phyloP scores from a whole-genome alignment of 2,888 invertebrate species.

The Cremastinae sp. region DNA sequence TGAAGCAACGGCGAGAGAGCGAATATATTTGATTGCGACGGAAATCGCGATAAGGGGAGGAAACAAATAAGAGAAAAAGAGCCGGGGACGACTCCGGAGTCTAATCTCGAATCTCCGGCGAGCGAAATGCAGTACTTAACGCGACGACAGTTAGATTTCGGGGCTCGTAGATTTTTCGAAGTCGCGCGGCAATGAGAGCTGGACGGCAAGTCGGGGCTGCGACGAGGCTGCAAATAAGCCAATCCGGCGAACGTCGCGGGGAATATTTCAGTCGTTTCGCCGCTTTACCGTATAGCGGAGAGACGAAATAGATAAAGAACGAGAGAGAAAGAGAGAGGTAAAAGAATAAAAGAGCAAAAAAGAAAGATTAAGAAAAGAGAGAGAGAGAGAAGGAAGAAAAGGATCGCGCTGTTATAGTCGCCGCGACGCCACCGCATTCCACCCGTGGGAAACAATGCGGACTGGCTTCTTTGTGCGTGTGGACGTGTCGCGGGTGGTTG shows the following conservation, averaged over 20 bases:
- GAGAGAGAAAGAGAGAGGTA: slow-evolving; percentile 51
- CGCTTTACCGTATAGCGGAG: slow-evolving; percentile 42
- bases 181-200: slow-evolving; percentile 50
- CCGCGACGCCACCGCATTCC: slow-evolving; percentile 72
- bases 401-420: slow-evolving; percentile 67
- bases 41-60: no score
- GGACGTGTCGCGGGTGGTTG: slow-evolving; percentile 72
- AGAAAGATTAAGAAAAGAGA: slow-evolving; percentile 18
- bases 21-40: no score
- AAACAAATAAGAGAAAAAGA: slow-evolving; percentile 43
- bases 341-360: slow-evolving; percentile 25
- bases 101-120: slow-evolving; percentile 72
- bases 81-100: slow-evolving; percentile 14
- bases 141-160: slow-evolving; percentile 70
- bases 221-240: slow-evolving; percentile 62
- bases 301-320: slow-evolving; percentile 42
- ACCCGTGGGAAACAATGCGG: slow-evolving; percentile 79
- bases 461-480: slow-evolving; percentile 75
- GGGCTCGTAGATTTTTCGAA: slow-evolving; percentile 64
- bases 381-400: slow-evolving; percentile 45
- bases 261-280: slow-evolving; percentile 68
- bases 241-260: slow-evolving; percentile 70
- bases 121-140: slow-evolving; percentile 78
- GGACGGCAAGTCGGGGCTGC: slow-evolving; percentile 59
- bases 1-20: no score